Base-by-base conservation (phyloP, 2,113 vertebrate genomes). In the Ceyx melanurus region DNA sequence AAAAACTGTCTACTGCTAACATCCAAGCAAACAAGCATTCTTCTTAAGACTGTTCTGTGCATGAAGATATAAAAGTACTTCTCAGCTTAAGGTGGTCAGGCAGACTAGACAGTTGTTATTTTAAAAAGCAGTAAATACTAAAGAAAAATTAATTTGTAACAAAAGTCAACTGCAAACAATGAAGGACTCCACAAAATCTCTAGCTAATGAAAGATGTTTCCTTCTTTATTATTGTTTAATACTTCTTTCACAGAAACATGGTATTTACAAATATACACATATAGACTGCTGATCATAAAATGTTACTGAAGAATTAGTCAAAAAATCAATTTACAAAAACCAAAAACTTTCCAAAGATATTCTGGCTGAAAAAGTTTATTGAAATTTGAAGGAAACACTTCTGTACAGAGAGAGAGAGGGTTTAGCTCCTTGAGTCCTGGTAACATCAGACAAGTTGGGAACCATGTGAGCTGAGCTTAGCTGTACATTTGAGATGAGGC, bases 231-330 rank as follows among this genome's bases (percentile, higher is more conserved):
- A 97, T 94, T 97, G 89, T 90, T 93, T 97, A 96, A 97, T 97
- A 97, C 96, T 97, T 97, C 76, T 97, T 97, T 96, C 97, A 97
- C 97, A 97, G 97, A 98, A 98, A 98, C 97, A 95, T 93, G 96
- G 82, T 98, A 97, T 98, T 97, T 98, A 98, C 97, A 98, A 97
- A 98, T 98, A 97, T 98, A 98, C 97, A 98, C 85, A 94, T 94
- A 96, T 31, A 97, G 96, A 92, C 82, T 91, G 94, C 96, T 97
- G 95, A 96, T 98, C 97, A 97, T 95, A 97, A 98, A 98, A 98
- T 96, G 88, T 97, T 96, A 97, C 95, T 93, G 96, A 97, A 97
- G 97, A 97, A 93, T 93, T 96, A 95, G 96, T 97, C 97, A 97
- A 98, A 97, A 98, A 97, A 93, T 96, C 96, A 97, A 97, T 98